Evolutionary conservation across 2,888 invertebrate species (phyloP), one percentile per base, ranked within the genome.

Genomic region (Diaprepes abbreviatus): DNA sequence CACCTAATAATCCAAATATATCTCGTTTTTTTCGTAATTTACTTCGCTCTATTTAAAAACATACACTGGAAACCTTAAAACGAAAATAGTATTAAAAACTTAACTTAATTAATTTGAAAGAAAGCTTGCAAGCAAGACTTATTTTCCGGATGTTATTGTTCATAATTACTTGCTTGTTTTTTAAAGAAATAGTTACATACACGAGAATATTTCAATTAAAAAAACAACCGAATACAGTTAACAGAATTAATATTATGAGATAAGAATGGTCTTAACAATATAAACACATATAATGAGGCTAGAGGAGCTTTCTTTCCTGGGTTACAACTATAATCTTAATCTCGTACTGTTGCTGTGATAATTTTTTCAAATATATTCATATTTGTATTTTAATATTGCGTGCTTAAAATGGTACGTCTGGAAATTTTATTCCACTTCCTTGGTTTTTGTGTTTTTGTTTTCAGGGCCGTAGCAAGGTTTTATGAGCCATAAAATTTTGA

Each of bases 351-450:
- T 55, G 9, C 21, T 62, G 50, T 50, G 52, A 62, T 62, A 62
- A 62, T 62, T 33, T 62, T 36, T 50, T 65, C 38, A 52, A 67
- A 67, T 67, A 45, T 67, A 67, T 67, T 67, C 67, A 54, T 43
- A 33, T 60, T 60, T 60, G 60, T 62, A 67, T 67, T 67, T 48
- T 60, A 67, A 67, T 67, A 33, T 67, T 36, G 67, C 67, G 67
- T 67, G 67, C 40, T 60, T 35, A 36, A 24, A 28, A 62, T 24
- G 58, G 43, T 52, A 62, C 52, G 36, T 36, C 24, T 52, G 12
- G 38, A 38, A 38, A 38, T 62, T 21, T 55, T 55, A 55, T 62
- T 28, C 58, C 38, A 50, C 62, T 62, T 62, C 62, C 62, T 62
- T 28, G 24, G 38, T 55, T 55, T 55, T 55, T 55, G 55, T 55